Conservation (phyloP, 2,888 invertebrate species). For the Onthophagus sagittarius region DNA sequence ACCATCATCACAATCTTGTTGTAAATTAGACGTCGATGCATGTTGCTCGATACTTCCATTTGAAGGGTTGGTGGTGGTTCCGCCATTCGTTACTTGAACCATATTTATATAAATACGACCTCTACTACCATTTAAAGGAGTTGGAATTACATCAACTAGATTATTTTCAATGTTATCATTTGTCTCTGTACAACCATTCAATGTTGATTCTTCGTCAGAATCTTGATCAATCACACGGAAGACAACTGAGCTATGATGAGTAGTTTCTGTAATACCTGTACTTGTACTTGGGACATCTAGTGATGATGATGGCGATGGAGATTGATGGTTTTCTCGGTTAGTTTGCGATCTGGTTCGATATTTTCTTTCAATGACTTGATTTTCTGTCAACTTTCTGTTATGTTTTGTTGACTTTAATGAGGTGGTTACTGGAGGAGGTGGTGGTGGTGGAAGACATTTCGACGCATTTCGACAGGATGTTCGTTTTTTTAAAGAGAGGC, state of each 20-base stretch:
- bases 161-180: slow-evolving; percentile 39
- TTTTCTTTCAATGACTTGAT: slow-evolving; percentile 30
- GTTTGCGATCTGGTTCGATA: slow-evolving; percentile 39
- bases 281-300: slow-evolving; percentile 64
- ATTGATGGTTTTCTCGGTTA: slow-evolving; percentile 34
- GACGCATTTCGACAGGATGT: slow-evolving; percentile 15
- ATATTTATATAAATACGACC: slow-evolving; percentile 46
- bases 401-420: background rate
- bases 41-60: slow-evolving; percentile 18
- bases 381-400: slow-evolving; percentile 17
- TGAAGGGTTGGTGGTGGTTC: no score
- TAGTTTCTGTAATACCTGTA: slow-evolving; percentile 52
- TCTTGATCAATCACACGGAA: slow-evolving; percentile 53
- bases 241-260: slow-evolving; percentile 33
- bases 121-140: slow-evolving; percentile 56
- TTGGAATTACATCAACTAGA: slow-evolving; percentile 57
- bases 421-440: slow-evolving; percentile 4
- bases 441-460: slow-evolving; percentile 26
- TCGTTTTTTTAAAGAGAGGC: slow-evolving; percentile 27
- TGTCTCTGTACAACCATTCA: slow-evolving; percentile 28
- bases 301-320: slow-evolving; percentile 40
- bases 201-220: slow-evolving; percentile 58
- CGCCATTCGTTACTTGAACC: slow-evolving; percentile 42
- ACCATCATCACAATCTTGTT: slow-evolving; percentile 24
- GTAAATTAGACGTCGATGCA: slow-evolving; percentile 28